Percentiles rank a stretch among this genome's conserved stretches.
These are phyloP conservation scores for Echinometra lucunter DNA, from an alignment of 53 echinoderm and acorn worm genomes.

Conservation along the genomic window DNA sequence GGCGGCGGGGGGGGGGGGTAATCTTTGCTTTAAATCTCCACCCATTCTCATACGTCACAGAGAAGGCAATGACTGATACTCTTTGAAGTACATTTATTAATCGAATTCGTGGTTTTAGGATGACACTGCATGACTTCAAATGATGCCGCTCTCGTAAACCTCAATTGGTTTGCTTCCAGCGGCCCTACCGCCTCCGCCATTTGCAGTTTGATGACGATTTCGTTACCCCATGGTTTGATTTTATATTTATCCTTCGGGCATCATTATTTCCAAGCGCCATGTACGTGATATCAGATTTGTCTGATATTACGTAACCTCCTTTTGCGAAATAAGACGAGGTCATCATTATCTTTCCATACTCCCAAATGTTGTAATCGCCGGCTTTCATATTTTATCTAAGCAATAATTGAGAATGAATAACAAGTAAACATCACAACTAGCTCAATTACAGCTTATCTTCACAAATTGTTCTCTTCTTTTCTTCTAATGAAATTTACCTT, in stretches of 20 bases:
- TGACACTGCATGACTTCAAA: slow-evolving; percentile 1
- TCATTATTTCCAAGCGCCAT: slow-evolving; percentile 16
- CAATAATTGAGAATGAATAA: not conserved
- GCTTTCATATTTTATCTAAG: not conserved
- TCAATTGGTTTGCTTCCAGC: slow-evolving; percentile 17
- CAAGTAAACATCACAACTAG: not conserved
- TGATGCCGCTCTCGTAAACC: slow-evolving; percentile 29
- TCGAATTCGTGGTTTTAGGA: slow-evolving; percentile 18
- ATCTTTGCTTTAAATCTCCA: not conserved
- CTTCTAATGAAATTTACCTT: not conserved
- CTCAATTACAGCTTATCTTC: not conserved
- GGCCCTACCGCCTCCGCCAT: not conserved
- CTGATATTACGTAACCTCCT: slow-evolving; percentile 5
- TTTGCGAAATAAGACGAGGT: not conserved
- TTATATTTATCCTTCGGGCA: not conserved
- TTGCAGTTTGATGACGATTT: not conserved
- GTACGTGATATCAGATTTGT: slow-evolving; percentile 12
- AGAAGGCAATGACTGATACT: slow-evolving; percentile 1
- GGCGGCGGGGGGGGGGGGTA: no score
- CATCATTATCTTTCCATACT: not conserved
- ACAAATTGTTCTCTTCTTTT: not conserved
- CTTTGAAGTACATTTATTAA: slow-evolving; percentile 11
- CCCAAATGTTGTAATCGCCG: not conserved
- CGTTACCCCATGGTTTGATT: not conserved
- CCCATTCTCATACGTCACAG: not conserved